Base-by-base conservation (phyloP, 2,113 vertebrate species). In the Varanus salvator region DNA sequence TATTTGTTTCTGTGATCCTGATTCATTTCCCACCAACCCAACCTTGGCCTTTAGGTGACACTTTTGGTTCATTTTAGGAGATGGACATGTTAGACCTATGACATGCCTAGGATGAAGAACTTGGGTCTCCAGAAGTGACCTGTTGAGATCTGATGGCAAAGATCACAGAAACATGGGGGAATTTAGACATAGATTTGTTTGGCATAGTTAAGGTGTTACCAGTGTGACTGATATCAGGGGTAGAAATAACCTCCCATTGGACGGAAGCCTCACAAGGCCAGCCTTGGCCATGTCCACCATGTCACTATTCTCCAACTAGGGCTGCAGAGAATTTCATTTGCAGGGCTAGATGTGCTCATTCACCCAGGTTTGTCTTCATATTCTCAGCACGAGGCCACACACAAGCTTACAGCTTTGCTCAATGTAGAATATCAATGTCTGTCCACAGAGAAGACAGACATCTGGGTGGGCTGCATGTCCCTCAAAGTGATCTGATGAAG, bases 31-130 rank as follows among this genome's bases (percentile, higher is more conserved):
- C 94, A 57, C 57, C 76, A 84, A 94, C 87, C 90, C 66, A 0
- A 2, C 44, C 15, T 87, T 76, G 94, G 95, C 92, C 93, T 95
- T 93, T 91, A 50, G 87, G 82, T 60, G 72, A 76, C n/a, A 86
- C 76, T 75, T 75, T 76, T 52, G 44, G 38, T 86, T 71, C 72
- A 38, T 74, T 91, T 84, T 93, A 93, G 29, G 94, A 92, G 92
- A 64, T 80, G 89, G 91, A 93, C 78, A 0, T 27, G 50, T 94
- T 86, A 6, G 60, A 25, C 86, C 54, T 27, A 66, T 89, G 71
- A 48, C 71, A 66, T 15, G 52, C 69, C 80, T 91, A 23, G 7
- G 64, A 50, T 86, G 23, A 91, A 31, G 52, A 11, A 14, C 19
- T 0, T 0, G 14, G 64, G 19, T 83, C 69, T 19, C 12, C 90